Percentiles rank a stretch among this genome's conserved stretches.
Evolutionary conservation across 2,113 vertebrate species (phyloP).

Genomic region (Cariama cristata): DNA sequence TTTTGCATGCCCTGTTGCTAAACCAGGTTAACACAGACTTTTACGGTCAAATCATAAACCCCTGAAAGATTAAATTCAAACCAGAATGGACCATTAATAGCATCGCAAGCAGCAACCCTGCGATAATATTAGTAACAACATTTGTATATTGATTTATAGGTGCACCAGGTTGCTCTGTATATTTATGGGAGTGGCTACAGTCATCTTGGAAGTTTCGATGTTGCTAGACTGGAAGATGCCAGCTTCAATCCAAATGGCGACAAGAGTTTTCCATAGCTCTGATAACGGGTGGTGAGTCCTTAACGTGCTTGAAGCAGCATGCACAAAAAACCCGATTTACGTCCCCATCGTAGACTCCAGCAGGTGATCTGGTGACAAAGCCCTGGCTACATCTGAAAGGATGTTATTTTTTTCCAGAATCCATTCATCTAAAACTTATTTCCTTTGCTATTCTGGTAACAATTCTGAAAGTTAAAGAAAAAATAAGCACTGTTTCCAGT

Average conservation of each 20-base stretch:
- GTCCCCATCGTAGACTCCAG: neutral
- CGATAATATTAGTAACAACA: accelerated
- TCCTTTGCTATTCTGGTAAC: neutral
- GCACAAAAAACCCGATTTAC: accelerated
- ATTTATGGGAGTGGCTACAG: neutral
- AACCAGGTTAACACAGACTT: neutral
- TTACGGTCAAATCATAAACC: neutral
- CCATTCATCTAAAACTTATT: neutral
- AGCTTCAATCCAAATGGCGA: neutral
- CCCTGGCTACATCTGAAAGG: neutral
- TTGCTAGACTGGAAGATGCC: neutral
- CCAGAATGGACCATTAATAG: neutral
- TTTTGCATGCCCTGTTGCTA: neutral
- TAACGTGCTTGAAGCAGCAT: neutral
- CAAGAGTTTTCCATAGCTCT: neutral
- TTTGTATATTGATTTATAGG: neutral
- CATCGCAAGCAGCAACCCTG: accelerated
- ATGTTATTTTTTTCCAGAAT: neutral
- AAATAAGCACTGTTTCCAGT: neutral
- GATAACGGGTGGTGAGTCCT: neutral
- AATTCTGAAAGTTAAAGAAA: neutral
- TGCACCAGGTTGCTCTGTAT: no score
- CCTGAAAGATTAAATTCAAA: neutral
- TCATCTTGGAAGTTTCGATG: neutral
- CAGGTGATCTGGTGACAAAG: neutral